Evolutionary conservation across 2,113 vertebrate genomes (phyloP).

Genomic region (Caretta caretta): DNA sequence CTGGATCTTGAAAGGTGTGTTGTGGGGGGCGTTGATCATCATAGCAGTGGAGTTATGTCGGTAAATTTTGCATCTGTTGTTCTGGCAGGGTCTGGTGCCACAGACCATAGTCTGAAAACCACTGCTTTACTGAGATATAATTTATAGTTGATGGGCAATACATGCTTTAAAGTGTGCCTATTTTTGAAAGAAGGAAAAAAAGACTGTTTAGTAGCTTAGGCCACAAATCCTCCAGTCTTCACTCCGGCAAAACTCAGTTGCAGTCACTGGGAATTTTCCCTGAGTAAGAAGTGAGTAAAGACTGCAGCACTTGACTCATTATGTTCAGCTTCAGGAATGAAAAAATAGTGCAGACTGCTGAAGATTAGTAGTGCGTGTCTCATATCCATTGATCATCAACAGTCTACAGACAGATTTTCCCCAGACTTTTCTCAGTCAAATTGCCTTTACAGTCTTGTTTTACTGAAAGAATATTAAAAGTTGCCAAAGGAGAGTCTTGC

Average conservation of each 20-base stretch:
- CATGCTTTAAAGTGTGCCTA: neutral
- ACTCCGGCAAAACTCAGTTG: neutral
- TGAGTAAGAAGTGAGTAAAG: neutral
- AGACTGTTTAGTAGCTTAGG: neutral
- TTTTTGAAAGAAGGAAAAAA: slow-evolving; percentile 31
- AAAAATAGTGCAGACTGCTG: neutral
- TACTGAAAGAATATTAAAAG: neutral
- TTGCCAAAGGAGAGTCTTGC: neutral
- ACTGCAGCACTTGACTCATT: neutral
- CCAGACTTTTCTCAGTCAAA: neutral
- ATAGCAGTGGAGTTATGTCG: too few species aligned
- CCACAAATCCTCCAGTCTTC: neutral
- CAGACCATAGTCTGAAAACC: slow-evolving; percentile 20
- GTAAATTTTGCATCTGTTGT: neutral
- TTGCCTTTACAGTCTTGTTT: neutral
- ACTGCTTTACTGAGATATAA: slow-evolving; percentile 37
- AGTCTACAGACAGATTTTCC: neutral
- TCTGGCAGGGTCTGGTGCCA: neutral
- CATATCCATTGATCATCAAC: neutral
- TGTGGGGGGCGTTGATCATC: neutral
- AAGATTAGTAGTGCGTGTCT: neutral
- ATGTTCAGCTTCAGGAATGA: neutral
- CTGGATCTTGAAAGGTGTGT: neutral
- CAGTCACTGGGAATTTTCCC: neutral
- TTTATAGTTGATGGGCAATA: slow-evolving; percentile 38